phyloP scores from a whole-genome alignment of 2,888 invertebrate genomes.

The Bugulina stolonifera region DNA sequence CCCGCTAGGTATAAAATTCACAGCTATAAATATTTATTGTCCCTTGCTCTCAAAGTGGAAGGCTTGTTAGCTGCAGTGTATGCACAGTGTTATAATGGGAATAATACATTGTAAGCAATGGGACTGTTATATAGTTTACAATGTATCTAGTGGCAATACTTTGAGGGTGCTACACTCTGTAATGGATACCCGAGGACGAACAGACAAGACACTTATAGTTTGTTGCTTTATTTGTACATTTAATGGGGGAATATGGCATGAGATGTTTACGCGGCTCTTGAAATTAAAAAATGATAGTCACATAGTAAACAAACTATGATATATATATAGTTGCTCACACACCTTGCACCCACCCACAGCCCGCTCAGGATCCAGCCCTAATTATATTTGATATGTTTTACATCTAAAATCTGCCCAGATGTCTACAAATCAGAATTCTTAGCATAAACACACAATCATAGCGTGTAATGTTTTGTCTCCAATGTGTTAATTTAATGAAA shows the following conservation, averaged over 20 bases:
- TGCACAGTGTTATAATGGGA: neutral
- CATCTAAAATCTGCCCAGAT: neutral
- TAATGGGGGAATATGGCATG: slow-evolving; percentile 19
- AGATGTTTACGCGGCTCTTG: slow-evolving; percentile 12
- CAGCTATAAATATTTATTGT: neutral
- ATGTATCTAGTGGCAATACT: slow-evolving; percentile 10
- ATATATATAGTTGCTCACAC: neutral
- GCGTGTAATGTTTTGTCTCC: neutral
- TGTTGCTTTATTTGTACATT: slow-evolving; percentile 25
- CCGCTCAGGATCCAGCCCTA: neutral
- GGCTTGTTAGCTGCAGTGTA: no score
- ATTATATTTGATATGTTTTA: neutral
- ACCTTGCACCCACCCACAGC: neutral
- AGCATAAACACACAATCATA: neutral
- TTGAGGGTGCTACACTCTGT: slow-evolving; percentile 6
- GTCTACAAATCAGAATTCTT: neutral
- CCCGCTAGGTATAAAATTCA: neutral
- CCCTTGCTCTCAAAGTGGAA: neutral
- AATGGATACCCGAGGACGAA: neutral
- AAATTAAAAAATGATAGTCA: slow-evolving; percentile 16
- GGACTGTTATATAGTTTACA: slow-evolving; percentile 18
- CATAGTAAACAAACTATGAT: neutral
- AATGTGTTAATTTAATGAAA: neutral
- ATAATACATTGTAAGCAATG: neutral
- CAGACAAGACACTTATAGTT: neutral